A percentile compares a stretch with the other conserved stretches of the same genome.
Conservation (phyloP, 1,140 invertebrate species). For the Ylistrum balloti region DNA sequence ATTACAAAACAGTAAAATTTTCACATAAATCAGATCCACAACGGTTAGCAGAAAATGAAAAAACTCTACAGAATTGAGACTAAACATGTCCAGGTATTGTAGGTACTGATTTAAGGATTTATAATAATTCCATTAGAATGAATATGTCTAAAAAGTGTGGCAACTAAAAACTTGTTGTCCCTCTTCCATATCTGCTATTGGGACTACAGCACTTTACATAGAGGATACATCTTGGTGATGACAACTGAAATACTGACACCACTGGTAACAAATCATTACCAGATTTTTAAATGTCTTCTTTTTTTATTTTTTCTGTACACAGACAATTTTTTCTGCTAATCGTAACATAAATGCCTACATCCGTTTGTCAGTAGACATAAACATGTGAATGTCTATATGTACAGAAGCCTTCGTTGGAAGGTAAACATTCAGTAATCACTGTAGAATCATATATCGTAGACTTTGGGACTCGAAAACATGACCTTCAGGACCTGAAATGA, state of each 20-base stretch:
- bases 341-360: neutral
- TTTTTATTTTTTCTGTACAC: neutral
- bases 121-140: too few species aligned
- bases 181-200: too few species aligned
- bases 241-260: neutral
- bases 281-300: neutral
- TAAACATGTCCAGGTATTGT: too few species aligned
- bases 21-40: neutral
- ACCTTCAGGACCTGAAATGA: neutral
- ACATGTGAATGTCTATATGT: conserved; percentile 26
- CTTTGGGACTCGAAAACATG: conserved; percentile 5
- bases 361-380: neutral
- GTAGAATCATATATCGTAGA: conserved; percentile 2
- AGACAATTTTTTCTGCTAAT: neutral
- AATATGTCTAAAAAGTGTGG: too few species aligned
- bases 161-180: too few species aligned
- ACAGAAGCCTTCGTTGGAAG: neutral
- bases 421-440: neutral
- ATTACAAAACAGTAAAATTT: neutral
- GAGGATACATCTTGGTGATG: conserved; percentile 7
- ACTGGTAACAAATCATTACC: neutral
- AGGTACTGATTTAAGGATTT: too few species aligned
- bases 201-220: neutral
- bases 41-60: neutral
- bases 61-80: neutral